phyloP scores from a whole-genome alignment of 2,888 invertebrate species.

The Meliscaeva auricollis region DNA sequence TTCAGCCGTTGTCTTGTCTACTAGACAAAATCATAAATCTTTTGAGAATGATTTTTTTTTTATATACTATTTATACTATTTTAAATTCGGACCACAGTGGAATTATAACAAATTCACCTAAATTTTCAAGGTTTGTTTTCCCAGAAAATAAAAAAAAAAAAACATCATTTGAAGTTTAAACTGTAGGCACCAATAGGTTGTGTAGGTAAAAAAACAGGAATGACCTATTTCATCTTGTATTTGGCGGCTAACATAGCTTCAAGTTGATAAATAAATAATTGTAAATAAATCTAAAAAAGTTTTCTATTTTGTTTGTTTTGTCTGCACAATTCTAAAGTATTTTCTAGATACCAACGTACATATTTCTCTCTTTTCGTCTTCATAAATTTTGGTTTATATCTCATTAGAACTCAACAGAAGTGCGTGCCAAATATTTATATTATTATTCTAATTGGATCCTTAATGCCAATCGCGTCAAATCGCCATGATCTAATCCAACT shows the following conservation, averaged over 20 bases:
- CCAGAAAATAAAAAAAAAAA: no score
- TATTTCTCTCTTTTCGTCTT: no score
- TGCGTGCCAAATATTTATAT: constrained; percentile 33
- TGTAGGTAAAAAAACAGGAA: not conserved
- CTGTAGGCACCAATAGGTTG: not conserved
- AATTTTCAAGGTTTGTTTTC: constrained; percentile 8
- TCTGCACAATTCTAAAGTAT: constrained; percentile 21
- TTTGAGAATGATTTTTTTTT: no score
- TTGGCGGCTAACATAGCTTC: not conserved
- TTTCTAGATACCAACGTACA: no score
- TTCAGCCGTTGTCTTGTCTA: no score
- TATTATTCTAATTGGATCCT: constrained; percentile 28
- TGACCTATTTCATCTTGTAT: constrained; percentile 12
- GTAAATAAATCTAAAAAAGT: not conserved
- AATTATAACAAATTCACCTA: not conserved
- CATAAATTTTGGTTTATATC: not conserved
- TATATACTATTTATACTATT: no score
- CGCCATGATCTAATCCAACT: constrained; percentile 29
- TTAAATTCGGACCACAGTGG: not conserved
- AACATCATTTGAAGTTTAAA: no score
- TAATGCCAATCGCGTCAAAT: constrained; percentile 9
- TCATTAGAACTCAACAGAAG: no score
- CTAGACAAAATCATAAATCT: no score
- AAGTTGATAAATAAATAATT: not conserved
- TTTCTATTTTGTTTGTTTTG: not conserved